Conservation (phyloP, 2,797 vertebrate species). For the Betta splendens region DNA sequence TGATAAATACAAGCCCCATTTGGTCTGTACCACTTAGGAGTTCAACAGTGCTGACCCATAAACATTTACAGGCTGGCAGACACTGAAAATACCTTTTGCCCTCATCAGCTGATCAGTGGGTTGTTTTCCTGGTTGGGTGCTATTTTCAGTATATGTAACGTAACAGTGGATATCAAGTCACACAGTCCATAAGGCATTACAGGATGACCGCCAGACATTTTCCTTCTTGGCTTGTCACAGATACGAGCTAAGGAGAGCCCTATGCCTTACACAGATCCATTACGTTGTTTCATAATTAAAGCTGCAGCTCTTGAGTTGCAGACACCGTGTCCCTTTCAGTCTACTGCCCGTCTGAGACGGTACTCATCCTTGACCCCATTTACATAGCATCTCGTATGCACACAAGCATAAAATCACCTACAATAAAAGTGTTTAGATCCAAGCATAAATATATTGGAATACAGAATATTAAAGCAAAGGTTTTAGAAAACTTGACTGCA, state of each 20-base stretch:
- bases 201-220: not conserved
- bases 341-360: conserved; percentile 12
- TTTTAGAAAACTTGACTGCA: not conserved
- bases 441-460: not conserved
- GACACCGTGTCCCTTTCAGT: conserved; percentile 41
- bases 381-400: conserved; percentile 20
- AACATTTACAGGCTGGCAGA: conserved; percentile 10
- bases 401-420: conserved; percentile 9
- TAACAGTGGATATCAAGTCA: too few relatives aligned
- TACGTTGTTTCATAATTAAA: conserved; percentile 74
- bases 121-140: conserved; percentile 20
- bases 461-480: not conserved
- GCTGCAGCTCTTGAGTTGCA: conserved; percentile 60
- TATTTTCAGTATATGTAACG: conserved; percentile 9
- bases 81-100: conserved; percentile 20
- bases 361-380: conserved; percentile 56
- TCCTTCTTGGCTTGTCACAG: conserved; percentile 23
- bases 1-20: not conserved
- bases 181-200: not conserved
- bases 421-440: not conserved
- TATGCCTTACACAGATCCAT: conserved; percentile 43
- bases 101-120: conserved; percentile 39
- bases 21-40: not conserved
- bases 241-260: conserved; percentile 8
- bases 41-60: conserved; percentile 17